Evolutionary conservation across 1,140 invertebrate genomes (phyloP).

Genomic region (Drepana arcuata): DNA sequence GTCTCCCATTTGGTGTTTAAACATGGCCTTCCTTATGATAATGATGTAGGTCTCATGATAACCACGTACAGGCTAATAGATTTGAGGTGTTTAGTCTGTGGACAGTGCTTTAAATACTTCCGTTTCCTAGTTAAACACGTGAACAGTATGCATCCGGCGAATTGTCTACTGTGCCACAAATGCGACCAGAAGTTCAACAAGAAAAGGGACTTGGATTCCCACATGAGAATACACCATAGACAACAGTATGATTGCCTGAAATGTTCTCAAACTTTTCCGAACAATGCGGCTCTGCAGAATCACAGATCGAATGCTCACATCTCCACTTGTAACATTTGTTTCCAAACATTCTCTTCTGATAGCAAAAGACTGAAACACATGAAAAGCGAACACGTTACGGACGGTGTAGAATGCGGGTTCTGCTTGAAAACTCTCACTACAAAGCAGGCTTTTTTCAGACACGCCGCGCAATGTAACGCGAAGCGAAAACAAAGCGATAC

Average conservation of each 20-base stretch:
- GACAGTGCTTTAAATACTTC: constrained; percentile 22
- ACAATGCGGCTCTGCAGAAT: constrained; percentile 15
- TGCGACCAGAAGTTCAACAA: constrained; percentile 32
- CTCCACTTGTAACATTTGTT: constrained; percentile 30
- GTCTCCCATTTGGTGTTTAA: constrained; percentile 27
- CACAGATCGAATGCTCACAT: constrained; percentile 23
- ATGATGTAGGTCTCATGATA: constrained; percentile 15
- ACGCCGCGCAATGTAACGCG: constrained; percentile 21
- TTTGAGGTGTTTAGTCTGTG: constrained; percentile 34
- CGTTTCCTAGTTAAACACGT: constrained; percentile 29
- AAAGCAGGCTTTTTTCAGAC: constrained; percentile 27
- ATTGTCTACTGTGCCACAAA: constrained; percentile 19
- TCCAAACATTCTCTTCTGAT: constrained; percentile 23
- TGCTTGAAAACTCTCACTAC: constrained; percentile 27
- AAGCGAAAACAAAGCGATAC: constrained; percentile 4
- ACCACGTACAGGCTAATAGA: constrained; percentile 20
- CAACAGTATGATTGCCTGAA: constrained; percentile 19
- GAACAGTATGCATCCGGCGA: constrained; percentile 22
- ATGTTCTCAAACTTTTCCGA: constrained; percentile 18
- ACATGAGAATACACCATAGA: constrained; percentile 21
- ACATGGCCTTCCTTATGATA: constrained; percentile 30
- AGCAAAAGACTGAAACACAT: constrained; percentile 26
- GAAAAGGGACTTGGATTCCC: constrained; percentile 25
- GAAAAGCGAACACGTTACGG: constrained; percentile 21
- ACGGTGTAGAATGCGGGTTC: constrained; percentile 24